Percentiles rank a stretch among this genome's conserved stretches.
These are phyloP conservation scores for Papilio xuthus DNA, from an alignment of 1,140 invertebrate species.

Conservation along the genomic window DNA sequence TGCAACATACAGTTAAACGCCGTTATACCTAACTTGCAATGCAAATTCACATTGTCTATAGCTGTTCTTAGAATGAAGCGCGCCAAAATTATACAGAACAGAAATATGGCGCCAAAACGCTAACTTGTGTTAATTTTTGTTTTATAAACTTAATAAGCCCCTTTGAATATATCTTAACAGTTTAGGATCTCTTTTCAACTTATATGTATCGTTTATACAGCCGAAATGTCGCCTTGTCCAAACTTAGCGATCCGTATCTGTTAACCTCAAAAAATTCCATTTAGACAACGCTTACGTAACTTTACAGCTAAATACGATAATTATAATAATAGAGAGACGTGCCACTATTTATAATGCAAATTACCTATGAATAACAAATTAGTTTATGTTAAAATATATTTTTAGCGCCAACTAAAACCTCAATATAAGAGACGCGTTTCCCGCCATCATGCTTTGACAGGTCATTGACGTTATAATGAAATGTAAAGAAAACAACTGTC, in stretches of 20 bases:
- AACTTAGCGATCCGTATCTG: slow-evolving; percentile 41
- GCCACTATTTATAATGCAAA: slow-evolving; percentile 40
- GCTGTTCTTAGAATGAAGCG: neutral
- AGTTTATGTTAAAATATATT: slow-evolving; percentile 26
- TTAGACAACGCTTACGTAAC: slow-evolving; percentile 59
- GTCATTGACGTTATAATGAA: slow-evolving; percentile 76
- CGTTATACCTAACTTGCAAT: slow-evolving; percentile 6
- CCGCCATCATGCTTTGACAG: slow-evolving; percentile 80
- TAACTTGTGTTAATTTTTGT: neutral
- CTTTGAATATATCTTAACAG: neutral
- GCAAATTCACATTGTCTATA: neutral
- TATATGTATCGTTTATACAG: neutral
- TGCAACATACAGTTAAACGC: neutral
- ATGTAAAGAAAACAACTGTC: slow-evolving; percentile 78
- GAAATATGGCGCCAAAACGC: slow-evolving; percentile 9
- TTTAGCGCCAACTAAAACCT: slow-evolving; percentile 44
- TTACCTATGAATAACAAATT: slow-evolving; percentile 41
- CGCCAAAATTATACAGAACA: neutral
- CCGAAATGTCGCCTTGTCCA: slow-evolving; percentile 26
- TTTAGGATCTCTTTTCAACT: neutral
- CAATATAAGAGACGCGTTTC: slow-evolving; percentile 59
- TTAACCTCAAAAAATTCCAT: slow-evolving; percentile 67
- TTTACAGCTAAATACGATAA: slow-evolving; percentile 45
- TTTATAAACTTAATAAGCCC: neutral
- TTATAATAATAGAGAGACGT: slow-evolving; percentile 41